phyloP scores from a whole-genome alignment of 2,797 vertebrate genomes.

The Eulemur albifrons region DNA sequence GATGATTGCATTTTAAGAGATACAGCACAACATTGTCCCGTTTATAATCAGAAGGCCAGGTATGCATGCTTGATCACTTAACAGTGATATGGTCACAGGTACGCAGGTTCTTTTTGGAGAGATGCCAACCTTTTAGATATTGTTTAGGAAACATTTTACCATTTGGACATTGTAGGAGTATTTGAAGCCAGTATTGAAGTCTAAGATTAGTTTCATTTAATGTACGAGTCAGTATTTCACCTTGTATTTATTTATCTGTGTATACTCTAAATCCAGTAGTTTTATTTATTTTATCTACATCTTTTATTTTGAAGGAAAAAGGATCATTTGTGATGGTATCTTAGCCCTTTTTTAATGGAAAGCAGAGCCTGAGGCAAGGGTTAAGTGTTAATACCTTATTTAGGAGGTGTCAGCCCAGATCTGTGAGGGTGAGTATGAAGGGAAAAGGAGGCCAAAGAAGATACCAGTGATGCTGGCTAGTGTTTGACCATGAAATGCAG shows the following conservation, averaged over 20 bases:
- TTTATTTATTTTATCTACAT: neutral
- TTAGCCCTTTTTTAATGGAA: neutral
- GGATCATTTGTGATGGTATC: neutral
- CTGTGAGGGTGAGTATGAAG: neutral
- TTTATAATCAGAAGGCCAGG: neutral
- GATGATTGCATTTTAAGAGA: neutral
- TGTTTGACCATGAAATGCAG: neutral
- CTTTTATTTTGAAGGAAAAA: slow-evolving; percentile 29
- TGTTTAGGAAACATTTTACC: neutral
- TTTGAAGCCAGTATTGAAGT: neutral
- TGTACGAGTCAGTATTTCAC: neutral
- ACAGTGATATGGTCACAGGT: neutral
- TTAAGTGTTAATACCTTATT: neutral
- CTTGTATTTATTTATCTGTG: neutral
- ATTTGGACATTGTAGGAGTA: neutral
- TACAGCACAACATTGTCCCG: fast-evolving
- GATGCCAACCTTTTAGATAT: neutral
- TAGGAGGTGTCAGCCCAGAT: neutral
- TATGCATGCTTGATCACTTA: neutral
- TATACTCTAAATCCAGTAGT: neutral
- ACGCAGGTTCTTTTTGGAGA: neutral
- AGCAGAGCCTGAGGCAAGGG: slow-evolving; percentile 5
- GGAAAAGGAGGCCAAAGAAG: neutral
- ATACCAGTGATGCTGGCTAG: neutral
- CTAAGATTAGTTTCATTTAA: neutral